Base-by-base conservation (phyloP, 2,888 invertebrate species). In the Timema podura region DNA sequence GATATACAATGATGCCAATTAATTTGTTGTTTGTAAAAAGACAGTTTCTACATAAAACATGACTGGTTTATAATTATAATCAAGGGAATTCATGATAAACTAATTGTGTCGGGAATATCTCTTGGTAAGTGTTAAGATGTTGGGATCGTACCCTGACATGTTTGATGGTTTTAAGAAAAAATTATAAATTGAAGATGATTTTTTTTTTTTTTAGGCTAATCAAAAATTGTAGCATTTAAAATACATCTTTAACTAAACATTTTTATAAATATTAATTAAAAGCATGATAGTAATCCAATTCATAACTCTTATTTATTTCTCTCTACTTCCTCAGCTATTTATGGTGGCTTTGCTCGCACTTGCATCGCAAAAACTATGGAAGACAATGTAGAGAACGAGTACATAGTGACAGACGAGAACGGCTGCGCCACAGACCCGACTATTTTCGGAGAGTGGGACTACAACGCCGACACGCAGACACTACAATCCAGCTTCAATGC, bases 351-450 rank as follows among this genome's bases (percentile, higher is more conserved):
- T 79, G 96, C 96, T 1, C 87, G 96, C 76, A 94, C 92, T 78
- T 96, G 96, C 79, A 91, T 96, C 15, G 96, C 96, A 68, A 95
- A 95, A 81, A 96, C 96, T 0, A 92, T 92, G 84, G 94, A 94
- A 80, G 90, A 91, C 75, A 92, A 90, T 77, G 86, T 91, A 48
- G 95, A 95, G 79, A 95, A 94, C 78, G 94, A 95, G 78, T 95
- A 96, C 79, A 87, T 91, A 45, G 96, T 96, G 46, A 96, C 96
- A 0, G 96, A 96, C 80, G 95, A 93, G 77, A 92, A 96, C 77
- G 96, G 96, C 68, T 96, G 96, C 79, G 95, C 96, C 57, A 95
- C 94, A 0, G 96, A 96, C 82, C 91, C 94, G 45, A 90, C 91
- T 57, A 95, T 96, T 78, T 96, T 96, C 78, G 95, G 94, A 54